Percentiles rank a stretch among this genome's conserved stretches.
Conservation (phyloP, 2,113 vertebrate genomes). For the Hypocryptadius cinnamomeus region DNA sequence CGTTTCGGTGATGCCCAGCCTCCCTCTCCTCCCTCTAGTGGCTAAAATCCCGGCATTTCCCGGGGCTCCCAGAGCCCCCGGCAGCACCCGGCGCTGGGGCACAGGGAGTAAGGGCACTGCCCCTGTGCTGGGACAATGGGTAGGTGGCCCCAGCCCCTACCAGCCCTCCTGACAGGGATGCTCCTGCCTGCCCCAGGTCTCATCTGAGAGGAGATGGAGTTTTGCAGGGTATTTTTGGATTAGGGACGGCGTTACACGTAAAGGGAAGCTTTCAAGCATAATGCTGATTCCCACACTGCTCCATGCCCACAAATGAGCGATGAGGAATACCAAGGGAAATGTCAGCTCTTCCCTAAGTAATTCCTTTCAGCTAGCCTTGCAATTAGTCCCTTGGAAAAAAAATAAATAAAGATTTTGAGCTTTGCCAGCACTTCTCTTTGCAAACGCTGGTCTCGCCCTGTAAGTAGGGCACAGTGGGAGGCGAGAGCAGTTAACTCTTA, state of each 20-base stretch:
- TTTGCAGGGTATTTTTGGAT: neutral
- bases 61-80: neutral
- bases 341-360: neutral
- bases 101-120: neutral
- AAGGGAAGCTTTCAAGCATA: neutral
- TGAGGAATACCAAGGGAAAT: neutral
- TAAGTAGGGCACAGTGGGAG: neutral
- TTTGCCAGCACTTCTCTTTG: neutral
- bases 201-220: neutral
- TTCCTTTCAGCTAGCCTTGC: neutral
- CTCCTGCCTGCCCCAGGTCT: neutral
- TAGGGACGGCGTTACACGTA: accelerated
- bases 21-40: neutral
- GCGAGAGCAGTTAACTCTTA: neutral
- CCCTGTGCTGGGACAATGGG: accelerated
- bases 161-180: neutral
- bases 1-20: accelerated
- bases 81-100: neutral
- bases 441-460: neutral
- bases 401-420: neutral
- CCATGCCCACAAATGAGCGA: neutral
- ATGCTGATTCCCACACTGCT: neutral
- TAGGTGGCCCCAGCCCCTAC: too few species aligned
- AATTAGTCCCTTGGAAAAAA: neutral
- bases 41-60: neutral